Percentiles rank a stretch among this genome's conserved stretches.
Evolutionary conservation across 2,888 invertebrate genomes (phyloP).

Genomic region (Altica lythri): DNA sequence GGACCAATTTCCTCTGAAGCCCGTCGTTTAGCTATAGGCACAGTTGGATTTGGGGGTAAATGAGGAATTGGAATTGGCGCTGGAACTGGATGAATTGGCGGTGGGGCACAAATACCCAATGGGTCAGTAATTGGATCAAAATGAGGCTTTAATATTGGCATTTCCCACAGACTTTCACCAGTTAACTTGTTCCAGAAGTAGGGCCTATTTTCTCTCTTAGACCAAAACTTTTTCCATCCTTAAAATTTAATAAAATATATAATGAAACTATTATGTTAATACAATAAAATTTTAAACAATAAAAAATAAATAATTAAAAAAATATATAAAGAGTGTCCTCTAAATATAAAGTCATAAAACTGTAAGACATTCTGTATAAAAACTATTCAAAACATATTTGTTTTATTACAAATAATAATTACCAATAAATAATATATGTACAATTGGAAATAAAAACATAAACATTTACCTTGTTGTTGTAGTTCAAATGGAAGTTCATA

Average conservation of each 20-base stretch:
- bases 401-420: no score
- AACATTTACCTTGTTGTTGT: slow-evolving; percentile 71
- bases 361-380: no score
- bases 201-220: slow-evolving; percentile 90
- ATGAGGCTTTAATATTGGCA: slow-evolving; percentile 80
- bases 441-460: neutral
- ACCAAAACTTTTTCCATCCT: slow-evolving; percentile 93
- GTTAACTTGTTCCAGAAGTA: slow-evolving; percentile 97
- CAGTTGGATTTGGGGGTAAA: slow-evolving; percentile 53
- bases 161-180: slow-evolving; percentile 96
- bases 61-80: slow-evolving; percentile 32
- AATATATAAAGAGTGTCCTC: no score
- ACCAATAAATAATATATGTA: neutral
- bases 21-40: slow-evolving; percentile 71
- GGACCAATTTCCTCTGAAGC: slow-evolving; percentile 81
- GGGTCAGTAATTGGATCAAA: slow-evolving; percentile 82
- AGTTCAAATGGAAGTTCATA: slow-evolving; percentile 67
- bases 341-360: no score
- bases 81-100: slow-evolving; percentile 33
- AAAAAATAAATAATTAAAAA: no score
- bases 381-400: no score
- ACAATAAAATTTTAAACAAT: no score
- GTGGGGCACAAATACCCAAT: slow-evolving; percentile 43
- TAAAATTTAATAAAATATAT: slow-evolving; percentile 7
- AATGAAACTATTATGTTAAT: neutral